phyloP scores from a whole-genome alignment of 1,140 invertebrate genomes.

The Macrosteles quadrilineatus region DNA sequence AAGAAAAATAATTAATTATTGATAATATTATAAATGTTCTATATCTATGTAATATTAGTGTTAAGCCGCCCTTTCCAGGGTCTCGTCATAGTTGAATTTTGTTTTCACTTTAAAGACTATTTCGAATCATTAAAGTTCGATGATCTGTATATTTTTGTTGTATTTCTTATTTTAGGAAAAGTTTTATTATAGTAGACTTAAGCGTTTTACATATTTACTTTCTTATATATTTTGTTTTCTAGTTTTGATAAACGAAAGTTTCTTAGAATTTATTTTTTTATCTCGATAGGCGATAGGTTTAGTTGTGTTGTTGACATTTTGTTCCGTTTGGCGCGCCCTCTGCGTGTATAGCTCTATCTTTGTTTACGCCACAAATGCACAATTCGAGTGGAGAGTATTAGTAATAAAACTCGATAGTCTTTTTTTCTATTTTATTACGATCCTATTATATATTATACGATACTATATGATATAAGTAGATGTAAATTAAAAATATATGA shows the following conservation, averaged over 20 bases:
- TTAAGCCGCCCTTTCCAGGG: conserved; percentile 37
- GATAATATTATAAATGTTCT: conserved; percentile 43
- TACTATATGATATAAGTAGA: conserved; percentile 44
- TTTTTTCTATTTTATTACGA: conserved; percentile 46
- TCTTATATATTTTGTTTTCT: conserved; percentile 27
- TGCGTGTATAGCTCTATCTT: conserved; percentile 4
- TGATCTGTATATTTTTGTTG: conserved; percentile 40
- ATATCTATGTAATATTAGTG: conserved; percentile 42
- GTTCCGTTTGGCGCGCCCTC: neutral
- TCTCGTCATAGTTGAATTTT: conserved; percentile 32
- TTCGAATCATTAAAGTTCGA: conserved; percentile 20
- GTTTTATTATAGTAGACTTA: conserved; percentile 16
- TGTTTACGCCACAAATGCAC: conserved; percentile 18
- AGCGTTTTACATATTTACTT: conserved; percentile 26
- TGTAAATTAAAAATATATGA: conserved; percentile 41
- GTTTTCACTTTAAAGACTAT: conserved; percentile 35
- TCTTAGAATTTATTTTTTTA: conserved; percentile 27
- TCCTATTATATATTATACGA: conserved; percentile 42
- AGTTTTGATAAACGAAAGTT: conserved; percentile 19
- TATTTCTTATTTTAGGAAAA: conserved; percentile 34
- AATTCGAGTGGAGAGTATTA: conserved; percentile 38
- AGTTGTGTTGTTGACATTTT: conserved; percentile 26
- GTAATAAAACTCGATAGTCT: conserved; percentile 42
- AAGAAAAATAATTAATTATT: conserved; percentile 39
- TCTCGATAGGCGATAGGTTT: conserved; percentile 1